Base-by-base conservation (phyloP, 2,888 invertebrate genomes). In the Rhagonycha fulva region DNA sequence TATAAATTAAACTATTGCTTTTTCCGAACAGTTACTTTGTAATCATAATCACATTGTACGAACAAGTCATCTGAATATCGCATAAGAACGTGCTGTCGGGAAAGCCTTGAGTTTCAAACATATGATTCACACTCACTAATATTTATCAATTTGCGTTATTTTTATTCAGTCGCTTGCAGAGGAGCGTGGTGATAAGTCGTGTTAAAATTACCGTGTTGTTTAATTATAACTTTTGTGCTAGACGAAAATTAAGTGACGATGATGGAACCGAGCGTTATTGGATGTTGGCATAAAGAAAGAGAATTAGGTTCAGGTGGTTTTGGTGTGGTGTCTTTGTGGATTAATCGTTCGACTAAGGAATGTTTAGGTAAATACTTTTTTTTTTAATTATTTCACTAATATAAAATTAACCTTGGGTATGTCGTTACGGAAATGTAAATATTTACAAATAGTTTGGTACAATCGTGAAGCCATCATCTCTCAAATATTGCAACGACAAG, bases 251-350 rank as follows among this genome's bases (percentile, higher is more conserved):
- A 47, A 47, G 11, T 32, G 3, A 32, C 0, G n/a, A 47, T 47
- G 32, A 12, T 32, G 47, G 47, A 47, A 47, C 47, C 47, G 5
- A n/a, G 2, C n/a, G 47, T n/a, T 12, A 47, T 47, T 47, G 89
- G 86, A 73, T 89, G 89, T 81, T 93, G 93, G 93, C 87, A 88
- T 67, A 89, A 89, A 81, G 90, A 90, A 70, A 88, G 90, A 82
- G 87, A 90, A 73, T 87, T 94, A 28, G 94, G 94, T 14, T 89
- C 90, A 70, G 94, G 94, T 68, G 92, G 93, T 77, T 94, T 94
- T 83, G 94, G 94, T 11, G 89, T 90, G 66, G 94, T 94, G 7
- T 89, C 91, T 47, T 87, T 93, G 32, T 94, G 94, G 94, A 89
- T 87, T 82, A 91, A 94, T 85, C 87, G 87, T 82, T 86, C 84